Evolutionary conservation across 2,797 vertebrate species (phyloP), one percentile per base, ranked within the genome.

Genomic region (Eurystomus glaucurus): DNA sequence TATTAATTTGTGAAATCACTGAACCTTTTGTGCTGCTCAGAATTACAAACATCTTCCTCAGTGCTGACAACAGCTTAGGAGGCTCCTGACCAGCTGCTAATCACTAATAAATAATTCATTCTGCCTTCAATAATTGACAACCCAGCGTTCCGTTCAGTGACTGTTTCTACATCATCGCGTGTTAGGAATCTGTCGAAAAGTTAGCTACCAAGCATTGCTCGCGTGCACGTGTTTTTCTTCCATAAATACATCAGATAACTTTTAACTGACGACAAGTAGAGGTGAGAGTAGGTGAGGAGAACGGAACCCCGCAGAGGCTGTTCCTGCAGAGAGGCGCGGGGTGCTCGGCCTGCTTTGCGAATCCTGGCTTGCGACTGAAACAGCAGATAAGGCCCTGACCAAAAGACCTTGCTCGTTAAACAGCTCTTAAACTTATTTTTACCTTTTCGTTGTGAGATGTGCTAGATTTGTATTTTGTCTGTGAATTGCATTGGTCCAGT

Each of bases 41-140:
- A 69, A 69, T 81, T 52, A 23, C 52, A 39, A 25, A 46, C 1
- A 2, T 54, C 52, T 33, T 60, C 37, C 72, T 64, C 51, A 26
- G 26, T 1, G 0, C 13, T 48, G 81, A 58, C 43, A 77, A 4
- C n/a, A 70, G 61, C 74, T 85, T 52, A 71, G 29, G 46, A 78
- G 45, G 50, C 31, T 93, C 82, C 85, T 71, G 46, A 41, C 37
- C 86, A 79, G 70, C 77, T 72, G 74, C 64, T 93, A 14, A 85
- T 95, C 66, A 12, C 89, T 74, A 54, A 35, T 54, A 61, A 85
- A 69, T 81, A 57, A 88, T 72, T 92, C 31, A 50, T 57, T 50
- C 74, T 85, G 23, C 66, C 78, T 84, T 58, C 11, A 84, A 41
- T 61, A 18, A 14, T 18, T 71, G 58, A 71, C 66, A 79, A 0